Evolutionary conservation across 64 coral and sea anemone species (phyloP).

Genomic region (Pachyseris speciosa): DNA sequence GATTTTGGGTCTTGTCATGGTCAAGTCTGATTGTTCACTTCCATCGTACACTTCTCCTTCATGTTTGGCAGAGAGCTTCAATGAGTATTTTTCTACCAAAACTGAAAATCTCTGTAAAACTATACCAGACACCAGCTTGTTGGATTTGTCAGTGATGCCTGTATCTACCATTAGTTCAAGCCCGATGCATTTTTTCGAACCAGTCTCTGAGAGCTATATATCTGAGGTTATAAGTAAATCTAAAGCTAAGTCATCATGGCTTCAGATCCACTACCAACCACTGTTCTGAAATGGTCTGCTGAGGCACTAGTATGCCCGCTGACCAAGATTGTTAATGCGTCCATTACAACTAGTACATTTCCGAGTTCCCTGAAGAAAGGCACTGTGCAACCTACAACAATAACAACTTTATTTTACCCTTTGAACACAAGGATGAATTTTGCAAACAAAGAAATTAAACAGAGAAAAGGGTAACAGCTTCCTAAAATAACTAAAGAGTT

Average conservation of each 20-base stretch:
- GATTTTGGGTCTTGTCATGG: slow-evolving; percentile 42
- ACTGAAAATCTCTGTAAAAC: slow-evolving; percentile 46
- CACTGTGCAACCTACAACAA: too few relatives aligned
- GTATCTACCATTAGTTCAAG: slow-evolving; percentile 8
- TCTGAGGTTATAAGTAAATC: slow-evolving; percentile 39
- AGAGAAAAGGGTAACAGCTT: too few relatives aligned
- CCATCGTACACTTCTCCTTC: slow-evolving; percentile 27
- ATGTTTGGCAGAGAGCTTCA: slow-evolving; percentile 25
- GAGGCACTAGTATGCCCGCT: background rate
- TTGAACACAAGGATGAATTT: too few relatives aligned
- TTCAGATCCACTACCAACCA: slow-evolving; percentile 41
- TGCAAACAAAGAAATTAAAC: too few relatives aligned
- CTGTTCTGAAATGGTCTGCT: slow-evolving; percentile 50
- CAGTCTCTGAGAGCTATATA: slow-evolving; percentile 59
- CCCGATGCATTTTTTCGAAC: slow-evolving; percentile 42
- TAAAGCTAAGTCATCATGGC: slow-evolving; percentile 35
- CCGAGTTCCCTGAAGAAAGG: background rate
- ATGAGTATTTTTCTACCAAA: too few relatives aligned
- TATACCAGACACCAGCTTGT: slow-evolving; percentile 30
- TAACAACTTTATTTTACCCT: too few relatives aligned
- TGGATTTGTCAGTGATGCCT: slow-evolving; percentile 4
- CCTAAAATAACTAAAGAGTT: too few relatives aligned
- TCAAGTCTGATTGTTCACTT: slow-evolving; percentile 23
- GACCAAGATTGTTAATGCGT: too few relatives aligned
- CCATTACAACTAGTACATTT: slow-evolving; percentile 15